Base-by-base conservation (phyloP, 2,797 vertebrate genomes). In the Sylvia borin region DNA sequence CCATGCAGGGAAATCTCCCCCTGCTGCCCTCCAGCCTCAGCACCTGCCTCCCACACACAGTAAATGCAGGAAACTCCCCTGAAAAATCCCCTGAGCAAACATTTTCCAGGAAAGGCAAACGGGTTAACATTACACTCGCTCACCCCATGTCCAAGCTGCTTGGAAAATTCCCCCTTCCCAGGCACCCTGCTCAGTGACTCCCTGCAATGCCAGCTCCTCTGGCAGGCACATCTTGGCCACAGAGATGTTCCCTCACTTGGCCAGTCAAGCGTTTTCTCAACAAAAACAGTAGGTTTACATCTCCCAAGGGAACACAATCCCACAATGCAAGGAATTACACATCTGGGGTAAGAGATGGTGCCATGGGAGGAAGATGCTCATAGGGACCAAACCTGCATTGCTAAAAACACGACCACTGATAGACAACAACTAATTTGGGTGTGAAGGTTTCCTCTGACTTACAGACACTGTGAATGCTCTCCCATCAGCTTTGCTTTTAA, bases 301-400 rank as follows among this genome's bases (percentile, higher is more conserved):
- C 18, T 26, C 31, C 22, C 26, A 16, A 29, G 36, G 17, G 5
- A 57, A 36, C 19, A 4, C 16, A 36, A 55, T 5, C 29, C 51
- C 32, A 6, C 5, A 4, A 0, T 0, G 13, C 1, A 0, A 48
- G 55, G 48, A 70, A 66, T 5, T 1, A 7, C 25, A 16, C 25
- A 11, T 0, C 2, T 1, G 29, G 31, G 5, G 0, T 6, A n/a
- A 40, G 62, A 61, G 61, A 1, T 0, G 1, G 25, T 26, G 42
- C 43, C 4, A 2, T 0, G 5, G 67, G 5, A 87, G 11, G 50
- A 92, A 25, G 85, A 72, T 58, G 54, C 50, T 61, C 70, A 20
- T 0, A 14, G 26, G 20, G 31, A 64, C 16, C 21, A 62, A 82
- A 36, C 13, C 29, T 15, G 13, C 19, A 2, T 0, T 20, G 20